Evolutionary conservation across 2,113 vertebrate genomes (phyloP).

Genomic region (Crotalus viridis): DNA sequence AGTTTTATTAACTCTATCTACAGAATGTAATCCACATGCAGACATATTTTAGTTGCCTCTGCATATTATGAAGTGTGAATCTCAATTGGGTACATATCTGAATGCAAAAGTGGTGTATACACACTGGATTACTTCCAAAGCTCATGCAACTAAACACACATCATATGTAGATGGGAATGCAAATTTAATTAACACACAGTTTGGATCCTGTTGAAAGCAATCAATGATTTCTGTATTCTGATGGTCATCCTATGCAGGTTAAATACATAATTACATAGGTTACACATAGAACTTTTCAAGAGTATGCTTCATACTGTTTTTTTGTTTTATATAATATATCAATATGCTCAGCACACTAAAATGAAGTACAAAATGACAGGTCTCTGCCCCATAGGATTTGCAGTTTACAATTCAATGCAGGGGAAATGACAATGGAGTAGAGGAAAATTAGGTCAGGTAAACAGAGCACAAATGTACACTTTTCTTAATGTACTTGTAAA

Average conservation of each 20-base stretch:
- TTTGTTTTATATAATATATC: not conserved
- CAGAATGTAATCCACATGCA: not conserved
- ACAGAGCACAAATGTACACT: not conserved
- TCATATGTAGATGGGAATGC: not conserved
- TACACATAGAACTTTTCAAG: not conserved
- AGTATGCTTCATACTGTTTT: not conserved
- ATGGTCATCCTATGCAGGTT: not conserved
- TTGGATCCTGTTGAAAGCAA: constrained; percentile 9
- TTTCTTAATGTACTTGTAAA: not conserved
- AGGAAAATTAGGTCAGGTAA: not conserved
- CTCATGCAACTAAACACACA: not conserved
- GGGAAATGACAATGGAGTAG: not conserved
- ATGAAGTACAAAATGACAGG: not conserved
- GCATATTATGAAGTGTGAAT: not conserved
- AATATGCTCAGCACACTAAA: not conserved
- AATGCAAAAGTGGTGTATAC: not conserved
- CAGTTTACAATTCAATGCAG: not conserved
- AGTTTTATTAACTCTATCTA: constrained; percentile 23
- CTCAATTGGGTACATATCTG: not conserved
- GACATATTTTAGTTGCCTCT: not conserved
- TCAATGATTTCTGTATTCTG: not conserved
- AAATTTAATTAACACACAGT: not conserved
- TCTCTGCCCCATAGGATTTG: not conserved
- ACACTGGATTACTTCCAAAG: not conserved
- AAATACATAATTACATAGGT: not conserved